These are phyloP conservation scores for Falco novaeseelandiae DNA, from an alignment of 2,797 vertebrate genomes.

Conservation along the genomic window DNA sequence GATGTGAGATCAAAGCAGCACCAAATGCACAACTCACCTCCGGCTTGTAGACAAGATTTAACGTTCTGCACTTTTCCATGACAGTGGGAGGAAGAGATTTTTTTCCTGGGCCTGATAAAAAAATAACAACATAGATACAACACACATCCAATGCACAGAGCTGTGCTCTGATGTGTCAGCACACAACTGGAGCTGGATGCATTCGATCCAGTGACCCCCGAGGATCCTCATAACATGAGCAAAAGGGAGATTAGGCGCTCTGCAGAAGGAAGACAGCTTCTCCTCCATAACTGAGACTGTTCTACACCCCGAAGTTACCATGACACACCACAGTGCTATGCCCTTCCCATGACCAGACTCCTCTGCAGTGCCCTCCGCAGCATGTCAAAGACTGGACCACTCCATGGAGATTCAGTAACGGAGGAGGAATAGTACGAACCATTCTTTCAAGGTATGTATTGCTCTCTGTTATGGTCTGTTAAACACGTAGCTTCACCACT, in stretches of 20 bases:
- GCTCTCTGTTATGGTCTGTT: background rate
- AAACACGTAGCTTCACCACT: background rate
- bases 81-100: background rate
- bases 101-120: background rate
- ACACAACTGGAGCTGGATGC: background rate
- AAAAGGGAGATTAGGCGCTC: background rate
- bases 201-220: background rate
- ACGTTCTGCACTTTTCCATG: accelerated
- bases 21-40: background rate
- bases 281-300: background rate
- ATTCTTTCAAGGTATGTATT: background rate
- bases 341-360: background rate
- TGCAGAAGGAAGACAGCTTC: background rate
- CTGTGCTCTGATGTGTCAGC: background rate
- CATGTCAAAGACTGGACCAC: background rate
- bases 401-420: background rate
- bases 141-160: background rate
- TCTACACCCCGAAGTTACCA: background rate
- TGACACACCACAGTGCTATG: background rate
- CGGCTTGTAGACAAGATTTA: background rate
- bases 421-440: background rate
- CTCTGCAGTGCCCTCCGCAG: background rate
- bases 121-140: background rate
- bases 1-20: background rate
- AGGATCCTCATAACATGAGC: background rate